phyloP scores from a whole-genome alignment of 2,888 invertebrate genomes.

The Rosalia funebris region DNA sequence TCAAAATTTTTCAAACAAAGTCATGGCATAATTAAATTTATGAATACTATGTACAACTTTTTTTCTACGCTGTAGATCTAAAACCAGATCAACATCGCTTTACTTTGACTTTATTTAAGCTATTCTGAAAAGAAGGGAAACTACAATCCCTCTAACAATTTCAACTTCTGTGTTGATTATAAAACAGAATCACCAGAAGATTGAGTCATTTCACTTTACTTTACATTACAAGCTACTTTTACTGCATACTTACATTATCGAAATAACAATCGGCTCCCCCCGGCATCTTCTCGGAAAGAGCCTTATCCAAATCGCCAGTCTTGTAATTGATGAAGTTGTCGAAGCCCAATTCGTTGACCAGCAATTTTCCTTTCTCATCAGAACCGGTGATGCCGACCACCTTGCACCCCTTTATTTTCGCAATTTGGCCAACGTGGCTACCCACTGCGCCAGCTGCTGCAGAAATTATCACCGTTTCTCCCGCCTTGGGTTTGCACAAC shows the following conservation, averaged over 20 bases:
- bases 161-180: too few species aligned
- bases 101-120: too few species aligned
- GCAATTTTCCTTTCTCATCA: slow-evolving; percentile 76
- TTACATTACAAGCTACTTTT: too few species aligned
- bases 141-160: too few species aligned
- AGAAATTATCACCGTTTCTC: slow-evolving; percentile 79
- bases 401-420: slow-evolving; percentile 74
- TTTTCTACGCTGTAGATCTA: too few species aligned
- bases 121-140: too few species aligned
- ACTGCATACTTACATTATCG: slow-evolving; percentile 75
- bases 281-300: slow-evolving; percentile 71
- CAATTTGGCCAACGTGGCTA: slow-evolving; percentile 81
- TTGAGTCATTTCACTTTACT: background rate
- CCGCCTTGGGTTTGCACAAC: slow-evolving; percentile 75
- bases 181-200: background rate
- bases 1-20: too few species aligned
- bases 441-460: slow-evolving; percentile 85
- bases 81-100: too few species aligned
- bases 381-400: slow-evolving; percentile 80
- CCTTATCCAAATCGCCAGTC: slow-evolving; percentile 66
- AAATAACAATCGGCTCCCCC: slow-evolving; percentile 80
- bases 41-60: too few species aligned
- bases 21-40: too few species aligned
- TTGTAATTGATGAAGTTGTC: slow-evolving; percentile 80
- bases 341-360: slow-evolving; percentile 72